Percentiles rank a stretch among this genome's conserved stretches.
Conservation (phyloP, 2,797 vertebrate species). For the Sebastes glaucus region DNA sequence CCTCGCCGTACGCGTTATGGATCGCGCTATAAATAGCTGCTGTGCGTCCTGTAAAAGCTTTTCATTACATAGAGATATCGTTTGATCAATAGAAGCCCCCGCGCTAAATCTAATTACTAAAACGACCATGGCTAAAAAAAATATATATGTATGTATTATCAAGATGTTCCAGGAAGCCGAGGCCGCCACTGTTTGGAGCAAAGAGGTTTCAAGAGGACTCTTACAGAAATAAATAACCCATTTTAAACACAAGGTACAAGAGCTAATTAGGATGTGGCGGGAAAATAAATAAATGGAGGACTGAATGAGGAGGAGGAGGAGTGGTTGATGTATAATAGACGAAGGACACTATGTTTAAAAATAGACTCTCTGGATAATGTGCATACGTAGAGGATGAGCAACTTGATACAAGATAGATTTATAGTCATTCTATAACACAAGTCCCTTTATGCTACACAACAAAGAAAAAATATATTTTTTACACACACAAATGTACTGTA, state of each 20-base stretch:
- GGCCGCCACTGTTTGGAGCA: slow-evolving; percentile 7
- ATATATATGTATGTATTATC: slow-evolving; percentile 27
- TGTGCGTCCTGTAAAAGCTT: slow-evolving; percentile 72
- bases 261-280: slow-evolving; percentile 14
- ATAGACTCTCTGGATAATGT: neutral
- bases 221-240: slow-evolving; percentile 20
- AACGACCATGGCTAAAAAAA: slow-evolving; percentile 29
- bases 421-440: neutral
- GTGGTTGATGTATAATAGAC: neutral
- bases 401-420: neutral
- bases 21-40: slow-evolving; percentile 70
- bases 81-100: slow-evolving; percentile 67
- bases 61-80: slow-evolving; percentile 76
- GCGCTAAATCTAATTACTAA: slow-evolving; percentile 68
- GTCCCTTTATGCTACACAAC: neutral
- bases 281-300: neutral
- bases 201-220: slow-evolving; percentile 36
- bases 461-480: neutral
- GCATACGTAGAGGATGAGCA: neutral
- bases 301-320: slow-evolving; percentile 14
- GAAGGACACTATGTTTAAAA: neutral
- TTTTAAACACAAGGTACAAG: slow-evolving; percentile 1
- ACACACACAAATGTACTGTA: neutral
- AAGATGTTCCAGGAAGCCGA: slow-evolving; percentile 9
- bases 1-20: slow-evolving; percentile 56